phyloP scores from a whole-genome alignment of 2,113 vertebrate genomes.

The Thinocorus orbignyianus region DNA sequence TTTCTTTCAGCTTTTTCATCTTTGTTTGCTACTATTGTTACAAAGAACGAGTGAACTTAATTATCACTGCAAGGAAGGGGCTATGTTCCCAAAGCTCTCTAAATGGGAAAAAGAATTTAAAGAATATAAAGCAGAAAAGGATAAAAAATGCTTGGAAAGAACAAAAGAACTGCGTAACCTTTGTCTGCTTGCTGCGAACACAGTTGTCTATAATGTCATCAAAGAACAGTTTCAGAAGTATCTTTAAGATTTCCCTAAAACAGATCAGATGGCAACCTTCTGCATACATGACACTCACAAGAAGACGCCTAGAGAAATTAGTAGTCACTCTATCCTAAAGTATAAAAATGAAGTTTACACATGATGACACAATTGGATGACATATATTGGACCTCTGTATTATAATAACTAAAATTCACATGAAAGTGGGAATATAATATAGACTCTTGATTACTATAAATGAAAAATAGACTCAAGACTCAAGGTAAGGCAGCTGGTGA shows the following conservation, averaged over 20 bases:
- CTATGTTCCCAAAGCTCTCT: slow-evolving; percentile 12
- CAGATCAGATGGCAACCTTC: background rate
- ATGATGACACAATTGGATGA: background rate
- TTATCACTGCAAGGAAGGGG: slow-evolving; percentile 45
- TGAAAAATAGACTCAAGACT: background rate
- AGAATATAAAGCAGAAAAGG: slow-evolving; percentile 1
- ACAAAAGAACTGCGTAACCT: background rate
- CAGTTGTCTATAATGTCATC: background rate
- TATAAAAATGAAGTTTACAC: background rate
- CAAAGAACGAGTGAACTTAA: slow-evolving; percentile 61
- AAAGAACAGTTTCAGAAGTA: background rate
- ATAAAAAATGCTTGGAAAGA: slow-evolving; percentile 10
- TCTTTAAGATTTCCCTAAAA: background rate
- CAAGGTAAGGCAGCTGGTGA: background rate
- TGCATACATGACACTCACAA: background rate
- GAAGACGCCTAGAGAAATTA: background rate
- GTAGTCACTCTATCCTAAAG: background rate
- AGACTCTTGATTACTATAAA: background rate
- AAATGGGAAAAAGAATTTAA: slow-evolving; percentile 31
- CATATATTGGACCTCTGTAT: background rate
- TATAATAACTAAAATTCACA: background rate
- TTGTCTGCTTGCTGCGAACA: background rate
- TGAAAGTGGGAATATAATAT: background rate
- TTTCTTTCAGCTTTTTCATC: slow-evolving; percentile 39
- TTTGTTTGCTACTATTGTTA: slow-evolving; percentile 54